Evolutionary conservation across 2,113 vertebrate genomes (phyloP), one percentile per base, ranked within the genome.

Genomic region (Henicopernis longicauda): DNA sequence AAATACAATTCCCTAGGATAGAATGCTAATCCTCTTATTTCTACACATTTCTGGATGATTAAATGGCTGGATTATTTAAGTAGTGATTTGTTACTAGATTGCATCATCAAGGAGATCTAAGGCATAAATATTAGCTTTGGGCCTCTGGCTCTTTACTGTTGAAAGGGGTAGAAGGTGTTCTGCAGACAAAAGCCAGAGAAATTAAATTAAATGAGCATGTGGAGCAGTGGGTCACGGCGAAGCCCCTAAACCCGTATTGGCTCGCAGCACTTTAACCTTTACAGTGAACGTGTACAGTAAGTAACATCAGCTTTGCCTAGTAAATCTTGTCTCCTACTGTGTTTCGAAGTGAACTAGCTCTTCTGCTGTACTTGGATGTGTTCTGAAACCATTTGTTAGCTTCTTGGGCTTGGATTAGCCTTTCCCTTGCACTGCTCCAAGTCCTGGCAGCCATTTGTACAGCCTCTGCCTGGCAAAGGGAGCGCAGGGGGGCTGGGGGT

Each of bases 1-100:
- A 92, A 83, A 62, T 29, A 76, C 91, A 92, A 50, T 92, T 96
- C 93, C 89, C 85, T 8, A 1, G 77, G 89, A 86, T n/a, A 26
- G 82, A 25, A n/a, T 52, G 57, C 88, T 96, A 95, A 95, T 95
- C 93, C 81, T 92, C 82, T 76, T 86, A 93, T 93, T 92, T 92
- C 85, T 96, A 82, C 93, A 92, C 93, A 67, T 89, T 95, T 96
- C 93, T 92, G 89, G 85, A 76, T 95, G 89, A 93, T 95, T 93
- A 93, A 95, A 91, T 93, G 82, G 93, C 91, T 83, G 82, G 93
- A 87, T 93, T 95, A 95, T 92, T 86, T 80, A 72, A 93, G 91
- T 18, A 86, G 91, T 83, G 91, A 89, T 93, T 91, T 96, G 93
- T 89, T 79, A 66, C 62, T 58, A 10, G 85, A 89, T 89, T 89